phyloP scores from a whole-genome alignment of 2,888 invertebrate genomes.

The Cephus pygmeus region DNA sequence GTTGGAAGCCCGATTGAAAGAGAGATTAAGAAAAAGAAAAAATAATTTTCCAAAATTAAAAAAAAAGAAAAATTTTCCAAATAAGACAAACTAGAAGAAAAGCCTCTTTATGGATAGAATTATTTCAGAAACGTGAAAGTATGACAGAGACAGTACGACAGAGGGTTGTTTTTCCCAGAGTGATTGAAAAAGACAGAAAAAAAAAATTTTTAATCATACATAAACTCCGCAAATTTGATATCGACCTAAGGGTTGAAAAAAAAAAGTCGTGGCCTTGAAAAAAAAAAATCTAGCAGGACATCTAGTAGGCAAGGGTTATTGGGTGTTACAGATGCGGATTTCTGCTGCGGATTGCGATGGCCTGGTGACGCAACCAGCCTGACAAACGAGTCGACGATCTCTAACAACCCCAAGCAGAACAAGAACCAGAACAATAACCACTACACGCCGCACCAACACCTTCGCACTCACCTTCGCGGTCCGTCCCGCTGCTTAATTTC shows the following conservation, averaged over 20 bases:
- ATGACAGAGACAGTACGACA: not conserved
- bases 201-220: too few species aligned
- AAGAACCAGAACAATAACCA: constrained; percentile 63
- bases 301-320: constrained; percentile 50
- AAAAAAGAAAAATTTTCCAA: not conserved
- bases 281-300: constrained; percentile 6
- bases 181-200: not conserved
- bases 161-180: not conserved
- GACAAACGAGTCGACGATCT: constrained; percentile 57
- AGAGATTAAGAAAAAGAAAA: too few species aligned
- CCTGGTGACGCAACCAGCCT: constrained; percentile 76
- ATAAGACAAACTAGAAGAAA: not conserved
- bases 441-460: constrained; percentile 65
- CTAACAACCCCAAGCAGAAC: constrained; percentile 57
- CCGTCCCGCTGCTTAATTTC: constrained; percentile 50
- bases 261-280: constrained; percentile 12
- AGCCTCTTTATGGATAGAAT: not conserved
- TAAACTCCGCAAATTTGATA: not conserved
- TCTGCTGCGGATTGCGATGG: constrained; percentile 87
- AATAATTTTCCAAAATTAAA: too few species aligned
- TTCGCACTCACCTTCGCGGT: constrained; percentile 65
- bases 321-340: constrained; percentile 87
- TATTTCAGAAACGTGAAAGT: not conserved
- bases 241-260: not conserved
- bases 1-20: not conserved